Conservation (phyloP, 2,113 vertebrate genomes). For the Sylvilagus bachmani region DNA sequence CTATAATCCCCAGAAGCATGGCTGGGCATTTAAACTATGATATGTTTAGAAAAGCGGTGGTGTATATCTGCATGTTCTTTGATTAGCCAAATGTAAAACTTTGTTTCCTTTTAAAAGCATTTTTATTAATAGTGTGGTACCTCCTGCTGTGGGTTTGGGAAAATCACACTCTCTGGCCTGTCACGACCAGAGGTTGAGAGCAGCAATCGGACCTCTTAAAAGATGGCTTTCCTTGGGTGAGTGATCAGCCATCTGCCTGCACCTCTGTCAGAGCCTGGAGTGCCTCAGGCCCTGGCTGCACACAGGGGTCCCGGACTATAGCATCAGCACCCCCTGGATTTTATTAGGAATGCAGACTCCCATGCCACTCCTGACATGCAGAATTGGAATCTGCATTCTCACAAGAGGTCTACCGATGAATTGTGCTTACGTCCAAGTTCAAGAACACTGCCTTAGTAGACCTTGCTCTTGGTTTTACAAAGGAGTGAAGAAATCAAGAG, state of each 20-base stretch:
- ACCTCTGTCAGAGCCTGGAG: neutral
- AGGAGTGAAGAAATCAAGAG: conserved; percentile 1
- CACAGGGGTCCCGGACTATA: neutral
- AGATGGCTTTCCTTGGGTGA: neutral
- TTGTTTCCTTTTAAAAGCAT: conserved; percentile 56
- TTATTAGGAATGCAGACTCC: neutral
- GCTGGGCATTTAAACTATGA: neutral
- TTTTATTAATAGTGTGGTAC: conserved; percentile 54
- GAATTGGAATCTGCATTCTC: neutral
- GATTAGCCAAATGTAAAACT: conserved; percentile 37
- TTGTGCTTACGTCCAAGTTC: neutral
- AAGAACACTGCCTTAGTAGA: neutral
- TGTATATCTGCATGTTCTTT: neutral
- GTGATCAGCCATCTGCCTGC: conserved; percentile 50
- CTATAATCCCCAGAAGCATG: neutral
- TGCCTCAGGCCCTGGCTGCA: neutral
- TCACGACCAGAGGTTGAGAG: neutral
- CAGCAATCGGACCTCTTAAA: conserved; percentile 37
- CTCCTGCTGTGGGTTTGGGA: neutral
- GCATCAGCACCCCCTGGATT: neutral
- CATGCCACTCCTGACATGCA: neutral
- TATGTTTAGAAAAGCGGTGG: neutral
- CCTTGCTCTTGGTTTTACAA: neutral
- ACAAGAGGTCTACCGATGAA: neutral
- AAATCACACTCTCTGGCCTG: conserved; percentile 23